phyloP scores from a whole-genome alignment of 2,113 vertebrate genomes.

The Labeo rohita region DNA sequence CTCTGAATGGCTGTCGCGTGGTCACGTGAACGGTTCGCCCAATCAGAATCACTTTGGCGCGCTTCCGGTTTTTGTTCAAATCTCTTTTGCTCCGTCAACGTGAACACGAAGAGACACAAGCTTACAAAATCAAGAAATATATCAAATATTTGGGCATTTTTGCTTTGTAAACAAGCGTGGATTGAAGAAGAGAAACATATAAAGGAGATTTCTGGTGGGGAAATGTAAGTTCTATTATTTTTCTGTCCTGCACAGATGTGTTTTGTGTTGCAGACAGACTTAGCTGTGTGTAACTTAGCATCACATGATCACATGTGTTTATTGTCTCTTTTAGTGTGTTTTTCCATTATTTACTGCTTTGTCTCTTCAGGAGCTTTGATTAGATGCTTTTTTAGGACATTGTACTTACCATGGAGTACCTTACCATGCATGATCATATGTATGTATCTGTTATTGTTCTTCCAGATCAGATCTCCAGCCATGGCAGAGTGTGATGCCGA shows the following conservation, averaged over 20 bases:
- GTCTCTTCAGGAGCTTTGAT: background rate
- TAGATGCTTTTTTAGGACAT: background rate
- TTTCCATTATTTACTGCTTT: background rate
- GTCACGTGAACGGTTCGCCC: constrained; percentile 54
- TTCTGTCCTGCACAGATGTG: background rate
- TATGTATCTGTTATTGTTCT: no score
- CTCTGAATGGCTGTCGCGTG: background rate
- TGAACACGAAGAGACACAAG: background rate
- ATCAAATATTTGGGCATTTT: background rate
- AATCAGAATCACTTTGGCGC: constrained; percentile 62
- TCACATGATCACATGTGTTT: background rate
- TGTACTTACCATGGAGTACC: background rate
- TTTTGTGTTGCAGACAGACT: background rate
- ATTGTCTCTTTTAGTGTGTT: background rate
- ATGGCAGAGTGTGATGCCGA: constrained; percentile 85
- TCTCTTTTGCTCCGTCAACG: background rate
- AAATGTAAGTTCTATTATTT: constrained; percentile 17
- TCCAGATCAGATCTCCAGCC: constrained; percentile 4
- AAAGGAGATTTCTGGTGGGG: no score
- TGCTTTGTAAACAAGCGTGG: fast-evolving
- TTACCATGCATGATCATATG: no score
- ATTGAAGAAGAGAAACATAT: background rate
- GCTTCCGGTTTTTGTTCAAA: constrained; percentile 75
- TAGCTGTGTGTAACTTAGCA: background rate
- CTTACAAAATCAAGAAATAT: background rate